Base-by-base conservation (phyloP, 35 echinoderm and acorn worm species). In the Apostichopus japonicus region DNA sequence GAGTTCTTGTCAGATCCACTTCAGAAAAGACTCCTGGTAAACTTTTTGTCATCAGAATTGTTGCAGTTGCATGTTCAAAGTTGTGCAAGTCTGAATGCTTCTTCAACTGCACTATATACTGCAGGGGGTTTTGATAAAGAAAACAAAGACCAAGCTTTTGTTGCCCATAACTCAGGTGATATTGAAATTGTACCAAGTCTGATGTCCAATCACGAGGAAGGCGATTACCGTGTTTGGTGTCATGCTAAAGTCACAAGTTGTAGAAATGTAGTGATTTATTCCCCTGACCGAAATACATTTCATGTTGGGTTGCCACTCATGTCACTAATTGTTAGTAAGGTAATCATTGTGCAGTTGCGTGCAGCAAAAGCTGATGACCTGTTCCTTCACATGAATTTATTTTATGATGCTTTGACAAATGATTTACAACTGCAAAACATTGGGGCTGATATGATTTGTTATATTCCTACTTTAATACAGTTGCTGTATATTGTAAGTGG, bases 81-180 rank as follows among this genome's bases (percentile, higher is more conserved):
- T 33, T 33, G 27, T 19, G 55, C 16, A 14, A 15, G 52, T 51
- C 23, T 16, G 10, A 0, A 76, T 80, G 52, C 0, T 54, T 59
- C 11, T 44, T 56, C 44, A 2, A 55, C 86, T 23, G 0, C 70
- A 53, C 70, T 88, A 16, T 24, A 71, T 4, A 71, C 33, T 33
- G 61, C 86, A 25, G 93, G 93, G 19, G 93, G 93, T 14, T 94
- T 94, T 91, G 93, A 94, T 91, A 80, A 88, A 16, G 79, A 56
- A 23, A 17, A 84, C 23, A 51, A 27, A 61, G 93, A 94, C 77
- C 33, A 94, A 33, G 93, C 87, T 17, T 94, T 33, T 56, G 5
- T 2, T 14, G 14, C 54, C 13, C 14, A 15, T 7, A 21, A 83
- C 33, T 54, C 53, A 10, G 15, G 56, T 10, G 51, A 54, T 72